Percentiles rank a stretch among this genome's conserved stretches.
These are phyloP conservation scores for Eufriesea mexicana DNA, from an alignment of 1,140 invertebrate species.

Conservation along the genomic window DNA sequence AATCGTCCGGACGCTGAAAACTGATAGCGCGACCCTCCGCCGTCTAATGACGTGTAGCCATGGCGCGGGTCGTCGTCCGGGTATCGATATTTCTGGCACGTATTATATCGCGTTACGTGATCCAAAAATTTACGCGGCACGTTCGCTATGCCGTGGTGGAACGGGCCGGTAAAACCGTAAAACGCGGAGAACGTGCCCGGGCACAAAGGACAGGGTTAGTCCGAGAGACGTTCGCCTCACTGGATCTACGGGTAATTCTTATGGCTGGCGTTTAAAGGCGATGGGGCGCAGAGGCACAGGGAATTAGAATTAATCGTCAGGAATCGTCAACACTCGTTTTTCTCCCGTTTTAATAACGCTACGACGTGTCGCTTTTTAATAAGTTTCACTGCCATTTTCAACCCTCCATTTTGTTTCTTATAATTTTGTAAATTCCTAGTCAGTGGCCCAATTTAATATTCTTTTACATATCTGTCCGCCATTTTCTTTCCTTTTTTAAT, in stretches of 20 bases:
- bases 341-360: too few species aligned
- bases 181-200: neutral
- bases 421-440: too few species aligned
- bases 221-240: slow-evolving; percentile 5
- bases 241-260: slow-evolving; percentile 46
- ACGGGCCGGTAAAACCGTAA: neutral
- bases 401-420: too few species aligned
- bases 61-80: neutral
- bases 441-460: too few species aligned
- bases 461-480: too few species aligned
- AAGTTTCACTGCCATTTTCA: too few species aligned
- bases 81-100: slow-evolving; percentile 65
- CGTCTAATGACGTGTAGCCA: slow-evolving; percentile 9
- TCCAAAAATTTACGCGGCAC: slow-evolving; percentile 56
- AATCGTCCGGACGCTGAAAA: slow-evolving; percentile 55
- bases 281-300: neutral
- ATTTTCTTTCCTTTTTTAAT: too few species aligned
- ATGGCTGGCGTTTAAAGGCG: slow-evolving; percentile 48
- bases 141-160: slow-evolving; percentile 3
- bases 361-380: too few species aligned
- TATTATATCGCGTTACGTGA: slow-evolving; percentile 63
- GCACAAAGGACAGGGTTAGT: neutral
- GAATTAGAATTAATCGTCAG: slow-evolving; percentile 46
- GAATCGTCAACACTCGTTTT: neutral
- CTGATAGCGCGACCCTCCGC: slow-evolving; percentile 49